Conservation (phyloP, 2,888 invertebrate genomes). For the Hydropsyche betteni region DNA sequence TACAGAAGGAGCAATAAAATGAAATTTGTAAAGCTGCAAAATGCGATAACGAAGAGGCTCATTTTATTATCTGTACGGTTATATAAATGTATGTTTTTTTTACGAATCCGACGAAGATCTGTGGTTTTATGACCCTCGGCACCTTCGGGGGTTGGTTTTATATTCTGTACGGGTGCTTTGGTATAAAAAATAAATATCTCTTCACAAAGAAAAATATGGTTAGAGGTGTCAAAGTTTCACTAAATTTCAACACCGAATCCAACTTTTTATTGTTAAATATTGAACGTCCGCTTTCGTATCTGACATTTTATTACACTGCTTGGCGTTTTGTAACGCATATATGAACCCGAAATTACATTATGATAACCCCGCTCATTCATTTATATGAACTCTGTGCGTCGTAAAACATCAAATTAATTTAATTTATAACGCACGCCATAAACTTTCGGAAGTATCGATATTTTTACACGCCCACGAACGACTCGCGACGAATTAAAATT, state of each 20-base stretch:
- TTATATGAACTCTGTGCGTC: too few relatives aligned
- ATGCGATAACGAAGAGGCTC: not conserved
- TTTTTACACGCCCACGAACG: too few relatives aligned
- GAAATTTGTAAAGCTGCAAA: not conserved
- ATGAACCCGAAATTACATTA: too few relatives aligned
- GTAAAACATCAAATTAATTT: too few relatives aligned
- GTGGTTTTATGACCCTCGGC: slow-evolving; percentile 19
- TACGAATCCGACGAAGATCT: slow-evolving; percentile 22
- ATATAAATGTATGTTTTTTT: not conserved
- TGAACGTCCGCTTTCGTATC: not conserved
- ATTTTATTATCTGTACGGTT: not conserved
- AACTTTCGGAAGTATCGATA: too few relatives aligned
- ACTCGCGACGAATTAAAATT: too few relatives aligned
- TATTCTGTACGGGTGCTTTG: not conserved
- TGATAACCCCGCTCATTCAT: too few relatives aligned
- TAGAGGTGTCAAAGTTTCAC: slow-evolving; percentile 24
- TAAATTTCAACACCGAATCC: slow-evolving; percentile 14
- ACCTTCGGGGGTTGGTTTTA: slow-evolving; percentile 30
- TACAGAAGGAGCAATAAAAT: slow-evolving; percentile 4
- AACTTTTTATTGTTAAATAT: slow-evolving; percentile 12
- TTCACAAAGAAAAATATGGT: slow-evolving; percentile 15
- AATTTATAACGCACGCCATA: too few relatives aligned
- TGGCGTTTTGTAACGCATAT: not conserved
- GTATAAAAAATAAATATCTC: slow-evolving; percentile 8
- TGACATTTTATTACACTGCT: not conserved